Evolutionary conservation across 2,888 invertebrate genomes (phyloP).

Genomic region (Macrophya alboannulata): DNA sequence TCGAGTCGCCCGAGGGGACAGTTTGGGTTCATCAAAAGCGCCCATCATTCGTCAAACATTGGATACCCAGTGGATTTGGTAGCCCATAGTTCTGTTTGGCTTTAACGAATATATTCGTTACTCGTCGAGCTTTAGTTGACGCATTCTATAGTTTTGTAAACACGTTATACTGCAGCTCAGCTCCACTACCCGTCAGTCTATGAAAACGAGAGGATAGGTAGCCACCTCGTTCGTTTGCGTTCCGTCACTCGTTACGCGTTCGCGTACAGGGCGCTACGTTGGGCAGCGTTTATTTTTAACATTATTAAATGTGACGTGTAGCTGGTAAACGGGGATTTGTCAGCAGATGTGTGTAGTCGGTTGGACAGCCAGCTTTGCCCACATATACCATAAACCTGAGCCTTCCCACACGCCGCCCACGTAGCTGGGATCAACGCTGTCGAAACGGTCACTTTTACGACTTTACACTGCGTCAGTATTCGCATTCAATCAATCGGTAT

Average conservation of each 20-base stretch:
- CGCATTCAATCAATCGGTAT: neutral
- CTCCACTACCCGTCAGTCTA: neutral
- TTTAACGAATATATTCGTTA: conserved; percentile 27
- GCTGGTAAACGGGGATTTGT: conserved; percentile 48
- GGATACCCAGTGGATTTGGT: neutral
- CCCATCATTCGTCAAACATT: conserved; percentile 39
- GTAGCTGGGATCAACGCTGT: conserved; percentile 14
- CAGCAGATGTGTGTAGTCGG: conserved; percentile 33
- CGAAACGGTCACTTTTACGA: conserved; percentile 30
- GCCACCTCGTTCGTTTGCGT: conserved; percentile 33
- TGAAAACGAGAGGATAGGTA: conserved; percentile 18
- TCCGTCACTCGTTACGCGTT: neutral
- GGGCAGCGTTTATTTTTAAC: conserved; percentile 43
- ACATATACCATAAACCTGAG: conserved; percentile 34
- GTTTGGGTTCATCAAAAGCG: conserved; percentile 18
- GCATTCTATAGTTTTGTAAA: neutral
- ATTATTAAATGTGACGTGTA: conserved; percentile 45
- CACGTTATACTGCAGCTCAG: no score
- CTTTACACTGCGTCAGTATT: conserved; percentile 4
- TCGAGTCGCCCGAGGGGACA: neutral
- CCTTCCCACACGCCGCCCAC: conserved; percentile 41
- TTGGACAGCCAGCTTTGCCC: neutral
- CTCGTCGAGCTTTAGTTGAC: neutral
- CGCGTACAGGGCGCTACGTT: neutral
- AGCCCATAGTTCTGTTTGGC: conserved; percentile 1